Evolutionary conservation across 2,888 invertebrate species (phyloP), one percentile per base, ranked within the genome.

Genomic region (Theodoxus fluviatilis): DNA sequence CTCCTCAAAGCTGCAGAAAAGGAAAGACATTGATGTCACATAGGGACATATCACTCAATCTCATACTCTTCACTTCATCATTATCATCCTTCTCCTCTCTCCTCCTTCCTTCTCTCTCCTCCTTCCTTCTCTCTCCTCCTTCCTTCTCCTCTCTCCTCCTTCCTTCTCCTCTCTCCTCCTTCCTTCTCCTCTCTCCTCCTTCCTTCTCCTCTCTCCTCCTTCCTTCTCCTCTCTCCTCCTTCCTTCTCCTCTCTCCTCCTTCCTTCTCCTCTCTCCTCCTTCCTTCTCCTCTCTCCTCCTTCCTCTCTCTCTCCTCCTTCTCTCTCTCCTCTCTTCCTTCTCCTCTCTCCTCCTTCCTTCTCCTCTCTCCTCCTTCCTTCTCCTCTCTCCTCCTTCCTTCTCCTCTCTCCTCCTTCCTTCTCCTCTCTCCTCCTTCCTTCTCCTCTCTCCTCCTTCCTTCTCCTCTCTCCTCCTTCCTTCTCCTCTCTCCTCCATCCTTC

Each of bases 1-100:
- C 84, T 95, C 95, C 86, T 98, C 96, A 75, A 98, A 90, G 71
- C 89, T 88, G 78, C 31, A 72, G 55, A 37, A 31, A 31, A 43
- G 15, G 43, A 15, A 22, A 57, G 7, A 25, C 25, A 18, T 57
- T 57, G 25, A 18, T 12, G 25, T 57, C 9, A 9, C n/a, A 9
- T 22, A 57, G 9, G 7, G 12, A 9, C 9, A 63, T 63, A 12
- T 33, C 22, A 57, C 15, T 9, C 15, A 57, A 22, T 22, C 25
- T 22, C 57, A 57, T 12, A 12, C 25, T n/a, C n/a, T 22, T 57
- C 9, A 43, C 43, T 9, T 43, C 43, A 43, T 12, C 43, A 43
- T 43, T 43, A 12, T 43, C 43, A 43, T 12, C 9, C 57, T 57
- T 43, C 15, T 43, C n/a, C n/a, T n/a, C n/a, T n/a, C n/a, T n/a